Evolutionary conservation across 2,888 invertebrate genomes (phyloP).

Genomic region (Drosophila melanosoma): DNA sequence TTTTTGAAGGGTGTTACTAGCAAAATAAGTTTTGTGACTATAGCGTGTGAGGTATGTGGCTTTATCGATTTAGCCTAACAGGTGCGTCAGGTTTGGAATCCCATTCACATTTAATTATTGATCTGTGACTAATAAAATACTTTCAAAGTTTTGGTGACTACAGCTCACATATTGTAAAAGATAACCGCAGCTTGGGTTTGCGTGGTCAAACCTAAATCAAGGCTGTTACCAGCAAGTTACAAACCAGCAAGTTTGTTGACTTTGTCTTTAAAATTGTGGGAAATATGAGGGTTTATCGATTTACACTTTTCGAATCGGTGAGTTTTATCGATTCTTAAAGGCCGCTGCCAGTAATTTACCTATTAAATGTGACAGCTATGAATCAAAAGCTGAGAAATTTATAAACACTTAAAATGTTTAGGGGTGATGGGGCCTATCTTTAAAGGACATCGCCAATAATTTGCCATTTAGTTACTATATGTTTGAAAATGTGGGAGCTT

Average conservation of each 20-base stretch:
- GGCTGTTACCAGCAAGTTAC: neutral
- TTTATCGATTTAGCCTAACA: too few species aligned
- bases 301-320: too few species aligned
- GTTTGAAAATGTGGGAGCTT: neutral
- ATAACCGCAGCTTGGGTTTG: neutral
- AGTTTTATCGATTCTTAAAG: neutral
- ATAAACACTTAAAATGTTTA: neutral
- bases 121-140: neutral
- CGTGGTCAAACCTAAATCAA: too few species aligned
- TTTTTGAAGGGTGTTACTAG: neutral
- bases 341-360: neutral
- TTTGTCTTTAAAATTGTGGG: neutral
- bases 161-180: neutral
- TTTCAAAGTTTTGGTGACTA: neutral
- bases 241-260: neutral
- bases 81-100: neutral
- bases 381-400: too few species aligned
- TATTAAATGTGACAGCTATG: too few species aligned
- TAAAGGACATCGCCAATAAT: neutral
- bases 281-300: too few species aligned
- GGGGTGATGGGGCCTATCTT: neutral
- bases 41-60: neutral
- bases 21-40: neutral
- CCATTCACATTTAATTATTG: too few species aligned
- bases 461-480: neutral